A percentile compares a stretch with the other conserved stretches of the same genome.
phyloP scores from a whole-genome alignment of 2,113 vertebrate species.

The Martes martes region DNA sequence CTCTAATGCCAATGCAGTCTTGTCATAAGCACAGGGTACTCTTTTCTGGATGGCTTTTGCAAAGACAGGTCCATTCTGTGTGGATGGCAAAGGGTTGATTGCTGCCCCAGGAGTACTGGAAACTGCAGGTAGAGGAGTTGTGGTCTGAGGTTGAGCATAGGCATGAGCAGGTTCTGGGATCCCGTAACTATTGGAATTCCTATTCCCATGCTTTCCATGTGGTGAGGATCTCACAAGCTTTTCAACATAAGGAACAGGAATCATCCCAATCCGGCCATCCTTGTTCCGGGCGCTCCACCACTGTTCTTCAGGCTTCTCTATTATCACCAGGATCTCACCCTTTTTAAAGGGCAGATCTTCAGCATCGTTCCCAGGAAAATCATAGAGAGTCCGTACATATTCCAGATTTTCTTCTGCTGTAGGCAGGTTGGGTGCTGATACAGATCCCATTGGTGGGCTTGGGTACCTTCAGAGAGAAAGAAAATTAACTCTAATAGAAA shows the following conservation, averaged over 20 bases:
- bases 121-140: constrained; percentile 90
- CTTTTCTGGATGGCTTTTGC: constrained; percentile 98
- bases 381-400: constrained; percentile 98
- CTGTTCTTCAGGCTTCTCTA: constrained; percentile 99
- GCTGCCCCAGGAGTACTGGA: constrained; percentile 89
- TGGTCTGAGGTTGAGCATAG: constrained; percentile 95
- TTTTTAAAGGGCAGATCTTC: constrained; percentile 99
- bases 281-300: constrained; percentile 99
- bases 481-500: constrained; percentile 22
- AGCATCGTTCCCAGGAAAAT: constrained; percentile 96
- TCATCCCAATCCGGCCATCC: constrained; percentile 96
- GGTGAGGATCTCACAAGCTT: constrained; percentile 90
- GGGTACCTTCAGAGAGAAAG: constrained; percentile 85
- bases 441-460: constrained; percentile 84
- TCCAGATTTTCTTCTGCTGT: constrained; percentile 91
- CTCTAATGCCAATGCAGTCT: constrained; percentile 97
- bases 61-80: constrained; percentile 97
- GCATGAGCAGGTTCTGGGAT: constrained; percentile 97
- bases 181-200: constrained; percentile 97
- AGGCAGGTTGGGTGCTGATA: constrained; percentile 81
- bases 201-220: constrained; percentile 88
- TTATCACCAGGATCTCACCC: constrained; percentile 93
- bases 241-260: constrained; percentile 98
- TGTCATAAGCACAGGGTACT: constrained; percentile 98
- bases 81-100: constrained; percentile 90